phyloP scores from a whole-genome alignment of 2,888 invertebrate genomes.

The Volucella inanis region DNA sequence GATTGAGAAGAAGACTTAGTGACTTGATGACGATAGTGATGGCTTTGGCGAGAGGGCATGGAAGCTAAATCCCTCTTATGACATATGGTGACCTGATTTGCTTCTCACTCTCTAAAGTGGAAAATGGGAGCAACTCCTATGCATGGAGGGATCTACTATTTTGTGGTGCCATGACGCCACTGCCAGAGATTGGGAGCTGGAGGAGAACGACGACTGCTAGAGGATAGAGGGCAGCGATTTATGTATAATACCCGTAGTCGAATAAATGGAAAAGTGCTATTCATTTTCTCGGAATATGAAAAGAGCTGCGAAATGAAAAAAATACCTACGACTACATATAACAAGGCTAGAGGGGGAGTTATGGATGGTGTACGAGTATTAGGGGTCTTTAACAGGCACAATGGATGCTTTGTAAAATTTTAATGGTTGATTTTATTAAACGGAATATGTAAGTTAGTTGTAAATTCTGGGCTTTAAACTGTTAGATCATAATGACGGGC shows the following conservation, averaged over 20 bases:
- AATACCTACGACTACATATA: not conserved
- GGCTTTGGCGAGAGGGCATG: constrained; percentile 32
- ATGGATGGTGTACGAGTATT: no score
- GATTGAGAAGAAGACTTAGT: not conserved
- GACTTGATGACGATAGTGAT: constrained; percentile 19
- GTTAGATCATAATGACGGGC: not conserved
- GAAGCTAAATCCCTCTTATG: constrained; percentile 32
- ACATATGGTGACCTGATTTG: constrained; percentile 65
- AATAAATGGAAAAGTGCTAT: constrained; percentile 58
- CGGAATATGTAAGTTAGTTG: constrained; percentile 11
- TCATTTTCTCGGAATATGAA: constrained; percentile 39
- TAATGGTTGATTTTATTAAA: constrained; percentile 59
- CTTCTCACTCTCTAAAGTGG: constrained; percentile 54
- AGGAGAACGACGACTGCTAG: not conserved
- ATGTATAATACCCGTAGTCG: constrained; percentile 35
- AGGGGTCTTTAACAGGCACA: not conserved
- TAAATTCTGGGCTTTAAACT: constrained; percentile 5
- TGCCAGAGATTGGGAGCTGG: constrained; percentile 39
- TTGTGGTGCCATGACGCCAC: constrained; percentile 41
- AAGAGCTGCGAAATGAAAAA: constrained; percentile 52
- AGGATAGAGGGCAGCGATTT: constrained; percentile 31
- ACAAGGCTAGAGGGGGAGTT: no score
- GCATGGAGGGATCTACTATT: constrained; percentile 58
- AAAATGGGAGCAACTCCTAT: constrained; percentile 69
- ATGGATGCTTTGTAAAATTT: constrained; percentile 38